phyloP scores from a whole-genome alignment of 30 jellyfish, hydroid and myxozoan species.

The Hydra vulgaris region DNA sequence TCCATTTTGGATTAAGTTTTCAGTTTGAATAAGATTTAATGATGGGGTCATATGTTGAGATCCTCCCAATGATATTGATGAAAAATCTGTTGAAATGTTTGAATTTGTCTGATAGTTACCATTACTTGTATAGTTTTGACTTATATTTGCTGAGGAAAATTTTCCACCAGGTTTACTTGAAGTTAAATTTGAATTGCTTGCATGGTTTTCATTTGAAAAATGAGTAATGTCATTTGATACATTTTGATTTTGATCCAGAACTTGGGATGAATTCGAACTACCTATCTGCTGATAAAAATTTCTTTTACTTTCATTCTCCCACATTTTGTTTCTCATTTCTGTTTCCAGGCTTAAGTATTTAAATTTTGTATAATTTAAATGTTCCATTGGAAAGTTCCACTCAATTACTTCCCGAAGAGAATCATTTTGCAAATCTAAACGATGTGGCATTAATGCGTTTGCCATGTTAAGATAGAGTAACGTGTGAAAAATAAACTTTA shows the following conservation, averaged over 20 bases:
- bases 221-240: background rate
- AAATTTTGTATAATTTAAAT: constrained; percentile 56
- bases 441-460: background rate
- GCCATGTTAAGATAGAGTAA: background rate
- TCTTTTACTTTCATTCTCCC: constrained; percentile 74
- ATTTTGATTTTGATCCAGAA: constrained; percentile 23
- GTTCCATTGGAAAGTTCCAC: constrained; percentile 83
- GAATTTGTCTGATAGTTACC: background rate
- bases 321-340: constrained; percentile 66
- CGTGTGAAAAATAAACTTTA: background rate
- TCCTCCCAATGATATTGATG: background rate
- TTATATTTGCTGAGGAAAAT: background rate
- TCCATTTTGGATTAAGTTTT: background rate
- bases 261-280: constrained; percentile 16
- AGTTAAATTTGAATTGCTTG: background rate
- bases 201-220: background rate
- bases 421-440: background rate
- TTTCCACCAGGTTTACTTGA: background rate
- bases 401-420: constrained; percentile 48
- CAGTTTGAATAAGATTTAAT: background rate
- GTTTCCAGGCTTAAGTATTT: constrained; percentile 77
- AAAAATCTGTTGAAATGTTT: background rate
- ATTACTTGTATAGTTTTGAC: background rate
- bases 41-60: background rate
- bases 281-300: constrained; percentile 6